These are phyloP conservation scores for Orthonyx spaldingii DNA, from an alignment of 2,113 vertebrate genomes.

Conservation along the genomic window DNA sequence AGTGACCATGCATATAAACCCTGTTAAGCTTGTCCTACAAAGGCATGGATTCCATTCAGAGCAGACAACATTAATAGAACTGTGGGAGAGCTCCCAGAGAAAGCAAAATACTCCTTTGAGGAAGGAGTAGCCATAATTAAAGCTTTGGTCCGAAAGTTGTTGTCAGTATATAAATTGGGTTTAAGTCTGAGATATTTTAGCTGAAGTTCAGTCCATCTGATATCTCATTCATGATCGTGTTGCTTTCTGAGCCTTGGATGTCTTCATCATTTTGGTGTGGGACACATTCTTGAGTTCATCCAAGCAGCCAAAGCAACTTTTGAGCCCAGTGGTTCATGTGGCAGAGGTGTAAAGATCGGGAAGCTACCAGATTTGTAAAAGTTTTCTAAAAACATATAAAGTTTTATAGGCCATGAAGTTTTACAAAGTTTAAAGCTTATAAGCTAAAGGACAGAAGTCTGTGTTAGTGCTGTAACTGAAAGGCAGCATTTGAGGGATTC, in stretches of 20 bases:
- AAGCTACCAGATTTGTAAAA: neutral
- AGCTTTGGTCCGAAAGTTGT: neutral
- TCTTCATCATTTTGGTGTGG: neutral
- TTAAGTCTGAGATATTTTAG: neutral
- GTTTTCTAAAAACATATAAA: neutral
- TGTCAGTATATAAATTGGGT: neutral
- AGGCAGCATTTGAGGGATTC: neutral
- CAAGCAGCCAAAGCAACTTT: neutral
- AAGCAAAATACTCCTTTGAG: neutral
- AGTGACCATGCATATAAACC: neutral
- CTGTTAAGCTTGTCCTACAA: neutral
- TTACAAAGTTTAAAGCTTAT: neutral
- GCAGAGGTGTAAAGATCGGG: neutral
- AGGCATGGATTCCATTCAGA: neutral
- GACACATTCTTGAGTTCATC: neutral
- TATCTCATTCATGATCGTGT: accelerated
- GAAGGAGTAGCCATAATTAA: neutral
- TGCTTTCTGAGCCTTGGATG: neutral
- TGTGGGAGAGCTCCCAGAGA: neutral
- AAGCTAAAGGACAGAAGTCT: neutral
- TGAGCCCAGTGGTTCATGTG: neutral
- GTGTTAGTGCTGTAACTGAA: neutral
- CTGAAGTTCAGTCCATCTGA: neutral
- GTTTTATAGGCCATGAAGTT: neutral
- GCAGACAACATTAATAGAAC: neutral